Percentiles rank a stretch among this genome's conserved stretches.
Conservation (phyloP, 2,797 vertebrate genomes). For the Pantherophis alleghaniensis region DNA sequence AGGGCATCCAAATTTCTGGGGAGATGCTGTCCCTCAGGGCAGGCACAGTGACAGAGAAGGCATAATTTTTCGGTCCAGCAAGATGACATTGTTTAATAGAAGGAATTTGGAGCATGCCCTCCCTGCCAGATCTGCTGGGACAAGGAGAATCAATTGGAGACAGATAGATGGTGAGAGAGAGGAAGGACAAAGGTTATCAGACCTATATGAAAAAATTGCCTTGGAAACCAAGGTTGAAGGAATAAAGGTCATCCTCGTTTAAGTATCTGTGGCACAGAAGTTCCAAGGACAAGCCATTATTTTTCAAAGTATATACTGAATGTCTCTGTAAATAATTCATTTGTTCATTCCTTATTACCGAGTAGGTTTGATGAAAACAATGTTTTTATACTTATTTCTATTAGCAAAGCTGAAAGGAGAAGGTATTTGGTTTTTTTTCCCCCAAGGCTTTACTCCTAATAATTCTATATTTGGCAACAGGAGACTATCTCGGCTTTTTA, state of each 20-base stretch:
- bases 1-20: neutral
- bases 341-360: neutral
- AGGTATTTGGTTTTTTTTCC: neutral
- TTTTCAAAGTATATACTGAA: constrained; percentile 3
- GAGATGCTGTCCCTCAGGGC: neutral
- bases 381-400: constrained; percentile 1
- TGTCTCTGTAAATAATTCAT: neutral
- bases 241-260: constrained; percentile 9
- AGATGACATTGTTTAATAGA: neutral
- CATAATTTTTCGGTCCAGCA: neutral
- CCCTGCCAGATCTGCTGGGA: neutral
- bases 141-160: neutral
- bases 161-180: neutral
- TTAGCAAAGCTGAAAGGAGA: neutral
- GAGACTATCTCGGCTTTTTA: neutral
- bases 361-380: neutral
- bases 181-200: neutral
- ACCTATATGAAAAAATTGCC: neutral
- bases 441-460: neutral
- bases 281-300: neutral
- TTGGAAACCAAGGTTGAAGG: constrained; percentile 4
- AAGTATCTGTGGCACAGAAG: neutral
- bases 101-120: neutral
- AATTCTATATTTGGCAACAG: neutral
- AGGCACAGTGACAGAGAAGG: neutral